Conservation (phyloP, 2,797 vertebrate species). For the Diceros bicornis region DNA sequence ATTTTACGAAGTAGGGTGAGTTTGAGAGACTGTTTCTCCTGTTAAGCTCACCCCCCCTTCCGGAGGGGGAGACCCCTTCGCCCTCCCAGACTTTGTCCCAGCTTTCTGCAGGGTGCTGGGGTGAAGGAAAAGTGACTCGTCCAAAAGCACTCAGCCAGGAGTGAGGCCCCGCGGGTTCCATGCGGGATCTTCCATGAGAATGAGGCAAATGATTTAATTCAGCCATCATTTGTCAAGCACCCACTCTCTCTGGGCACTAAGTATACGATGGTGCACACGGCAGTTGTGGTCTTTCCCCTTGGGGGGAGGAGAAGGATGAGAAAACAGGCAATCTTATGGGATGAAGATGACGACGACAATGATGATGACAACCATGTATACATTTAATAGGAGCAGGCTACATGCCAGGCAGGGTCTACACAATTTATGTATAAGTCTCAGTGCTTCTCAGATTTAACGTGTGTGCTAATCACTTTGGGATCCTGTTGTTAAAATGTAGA, state of each 20-base stretch:
- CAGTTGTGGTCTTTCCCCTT: neutral
- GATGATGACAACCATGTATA: rapidly evolving
- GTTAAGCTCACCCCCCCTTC: neutral
- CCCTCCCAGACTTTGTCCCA: neutral
- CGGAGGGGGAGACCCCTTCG: neutral
- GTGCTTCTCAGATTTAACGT: neutral
- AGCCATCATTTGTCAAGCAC: too few species aligned
- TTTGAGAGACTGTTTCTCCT: neutral
- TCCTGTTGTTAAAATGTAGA: neutral
- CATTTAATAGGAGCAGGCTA: rapidly evolving
- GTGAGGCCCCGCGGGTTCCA: neutral
- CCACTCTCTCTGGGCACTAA: neutral
- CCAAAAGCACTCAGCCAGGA: neutral
- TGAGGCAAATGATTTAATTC: neutral
- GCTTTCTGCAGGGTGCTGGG: neutral
- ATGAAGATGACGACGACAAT: rapidly evolving
- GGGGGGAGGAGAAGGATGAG: neutral
- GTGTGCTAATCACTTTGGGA: rapidly evolving
- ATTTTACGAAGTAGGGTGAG: neutral
- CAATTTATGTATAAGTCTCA: neutral
- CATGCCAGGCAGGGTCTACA: neutral
- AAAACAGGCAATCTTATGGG: too few species aligned
- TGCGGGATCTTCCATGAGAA: neutral
- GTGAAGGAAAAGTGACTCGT: neutral
- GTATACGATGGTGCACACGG: rapidly evolving